Base-by-base conservation (phyloP, 2,113 vertebrate genomes). In the Amphiprion percula region DNA sequence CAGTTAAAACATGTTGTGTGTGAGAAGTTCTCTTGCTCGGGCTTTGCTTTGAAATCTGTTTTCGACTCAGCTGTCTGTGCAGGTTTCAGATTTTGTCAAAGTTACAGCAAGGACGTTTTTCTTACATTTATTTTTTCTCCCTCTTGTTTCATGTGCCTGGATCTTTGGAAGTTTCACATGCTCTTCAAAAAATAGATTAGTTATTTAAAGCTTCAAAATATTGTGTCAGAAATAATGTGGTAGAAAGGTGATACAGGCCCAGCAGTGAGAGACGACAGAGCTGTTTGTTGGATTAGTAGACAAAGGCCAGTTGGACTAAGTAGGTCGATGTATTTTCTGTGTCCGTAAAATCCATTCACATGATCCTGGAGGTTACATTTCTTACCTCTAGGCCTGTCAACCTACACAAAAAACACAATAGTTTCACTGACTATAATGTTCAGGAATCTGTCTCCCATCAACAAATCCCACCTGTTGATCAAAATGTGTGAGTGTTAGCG, bases 401-500 rank as follows among this genome's bases (percentile, higher is more conserved):
- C 1, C 28, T 28, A 23, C 37, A 79, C 74, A 79, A 65, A 21
- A 80, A 74, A 68, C 60, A 39, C 46, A 33, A 15, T 3, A 4
- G 63, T 54, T 70, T 62, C 65, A 70, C n/a, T 55, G 55, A 64
- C 17, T 68, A 71, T 26, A 19, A 54, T 60, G 66, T 56, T 70
- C 53, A 62, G 11, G 46, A 82, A 26, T 81, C 50, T 41, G 7
- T 30, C 54, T 63, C 62, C 49, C 24, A 10, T 70, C 39, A 37
- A 56, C 17, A 30, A 79, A 52, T 86, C 78, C 65, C 69, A 86
- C 75, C 82, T 88, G 78, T 82, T 58, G 49, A 61, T 72, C 65
- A 55, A 6, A 24, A 73, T 55, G 37, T 16, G 30, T 60, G 21
- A 53, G 54, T 49, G 53, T 68, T 10, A 53, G 46, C 24, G 55